Conservation (phyloP, 2,113 vertebrate species). For the Tympanuchus pallidicinctus region DNA sequence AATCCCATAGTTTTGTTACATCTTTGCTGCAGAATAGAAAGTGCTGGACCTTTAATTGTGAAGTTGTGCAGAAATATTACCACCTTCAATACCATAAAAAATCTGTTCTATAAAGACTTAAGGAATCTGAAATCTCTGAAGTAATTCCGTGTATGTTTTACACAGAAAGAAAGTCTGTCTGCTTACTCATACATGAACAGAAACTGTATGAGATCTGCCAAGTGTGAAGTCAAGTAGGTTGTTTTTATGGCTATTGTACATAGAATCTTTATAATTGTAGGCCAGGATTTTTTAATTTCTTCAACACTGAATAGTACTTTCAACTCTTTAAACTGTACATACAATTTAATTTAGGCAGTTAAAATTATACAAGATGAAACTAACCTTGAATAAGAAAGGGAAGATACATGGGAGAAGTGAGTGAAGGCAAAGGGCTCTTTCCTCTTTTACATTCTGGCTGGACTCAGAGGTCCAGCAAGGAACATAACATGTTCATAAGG, state of each 20-base stretch:
- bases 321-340: background rate
- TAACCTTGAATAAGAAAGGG: background rate
- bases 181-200: background rate
- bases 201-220: background rate
- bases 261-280: background rate
- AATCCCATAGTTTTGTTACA: background rate
- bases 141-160: background rate
- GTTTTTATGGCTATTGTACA: background rate
- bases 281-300: background rate
- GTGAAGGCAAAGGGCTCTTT: background rate
- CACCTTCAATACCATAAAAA: background rate
- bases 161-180: background rate
- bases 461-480: background rate
- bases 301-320: background rate
- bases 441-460: background rate
- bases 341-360: background rate
- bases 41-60: background rate
- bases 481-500: background rate
- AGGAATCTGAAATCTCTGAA: background rate
- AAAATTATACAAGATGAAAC: background rate
- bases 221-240: background rate
- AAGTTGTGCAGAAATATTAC: background rate
- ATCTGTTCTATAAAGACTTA: background rate
- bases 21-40: background rate
- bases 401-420: background rate